Evolutionary conservation across 2,888 invertebrate species (phyloP).

Genomic region (Antitype chi): DNA sequence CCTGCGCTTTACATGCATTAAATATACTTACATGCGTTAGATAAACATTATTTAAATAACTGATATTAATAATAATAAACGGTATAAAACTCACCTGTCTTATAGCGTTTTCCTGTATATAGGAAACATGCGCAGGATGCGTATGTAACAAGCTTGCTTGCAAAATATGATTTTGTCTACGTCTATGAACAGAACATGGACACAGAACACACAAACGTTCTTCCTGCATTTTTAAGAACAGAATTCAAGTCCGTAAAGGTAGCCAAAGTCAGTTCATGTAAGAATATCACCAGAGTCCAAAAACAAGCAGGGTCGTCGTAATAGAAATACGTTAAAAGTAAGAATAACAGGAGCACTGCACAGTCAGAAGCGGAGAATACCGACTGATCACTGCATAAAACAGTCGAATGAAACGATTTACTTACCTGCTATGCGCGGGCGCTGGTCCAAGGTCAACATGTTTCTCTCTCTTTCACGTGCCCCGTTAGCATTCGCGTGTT

Average conservation of each 20-base stretch:
- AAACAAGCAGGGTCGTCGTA: constrained; percentile 25
- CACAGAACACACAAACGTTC: constrained; percentile 29
- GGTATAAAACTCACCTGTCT: constrained; percentile 23
- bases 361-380: constrained; percentile 28
- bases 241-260: constrained; percentile 30
- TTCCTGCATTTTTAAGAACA: constrained; percentile 31
- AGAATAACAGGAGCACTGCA: constrained; percentile 28
- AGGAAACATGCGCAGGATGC: constrained; percentile 26
- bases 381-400: constrained; percentile 26
- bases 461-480: constrained; percentile 27
- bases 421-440: constrained; percentile 26
- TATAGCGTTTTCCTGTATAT: constrained; percentile 29
- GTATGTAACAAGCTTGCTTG: constrained; percentile 31
- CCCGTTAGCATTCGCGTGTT: constrained; percentile 26
- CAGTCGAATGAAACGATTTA: constrained; percentile 31
- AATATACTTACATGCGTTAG: constrained; percentile 26
- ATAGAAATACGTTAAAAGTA: constrained; percentile 28
- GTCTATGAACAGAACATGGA: constrained; percentile 28
- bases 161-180: constrained; percentile 30
- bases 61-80: constrained; percentile 31
- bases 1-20: constrained; percentile 25
- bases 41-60: constrained; percentile 31
- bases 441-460: constrained; percentile 21
- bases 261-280: constrained; percentile 31
- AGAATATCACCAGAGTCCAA: constrained; percentile 27